A percentile compares a stretch with the other conserved stretches of the same genome.
phyloP scores from a whole-genome alignment of 2,797 vertebrate species.

The Tympanoctomys barrerae region DNA sequence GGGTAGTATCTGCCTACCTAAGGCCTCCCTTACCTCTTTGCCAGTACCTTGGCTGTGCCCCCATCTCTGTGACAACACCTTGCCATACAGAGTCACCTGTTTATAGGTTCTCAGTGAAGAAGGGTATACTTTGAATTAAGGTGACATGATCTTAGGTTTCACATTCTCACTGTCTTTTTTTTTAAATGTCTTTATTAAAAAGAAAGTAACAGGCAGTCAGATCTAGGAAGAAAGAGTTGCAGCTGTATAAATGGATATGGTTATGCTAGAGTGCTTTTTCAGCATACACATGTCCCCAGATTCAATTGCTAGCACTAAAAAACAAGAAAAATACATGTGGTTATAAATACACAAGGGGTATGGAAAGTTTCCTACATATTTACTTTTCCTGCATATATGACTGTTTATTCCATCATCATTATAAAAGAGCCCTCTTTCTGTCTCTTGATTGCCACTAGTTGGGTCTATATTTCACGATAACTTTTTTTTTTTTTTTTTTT shows the following conservation, averaged over 20 bases:
- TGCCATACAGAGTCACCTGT: neutral
- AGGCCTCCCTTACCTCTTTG: neutral
- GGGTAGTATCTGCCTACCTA: too few relatives aligned
- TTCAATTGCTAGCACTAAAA: neutral
- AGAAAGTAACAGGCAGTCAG: neutral
- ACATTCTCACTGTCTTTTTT: neutral
- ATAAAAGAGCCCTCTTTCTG: neutral
- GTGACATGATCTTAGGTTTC: neutral
- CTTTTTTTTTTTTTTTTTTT: constrained; percentile 7
- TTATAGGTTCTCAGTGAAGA: neutral
- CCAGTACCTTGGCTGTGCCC: neutral
- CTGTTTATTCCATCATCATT: neutral
- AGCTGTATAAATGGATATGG: neutral
- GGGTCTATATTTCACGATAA: neutral
- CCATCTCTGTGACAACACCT: neutral
- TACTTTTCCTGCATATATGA: neutral
- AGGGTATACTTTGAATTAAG: neutral
- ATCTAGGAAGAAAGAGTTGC: neutral
- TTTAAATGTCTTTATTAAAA: neutral
- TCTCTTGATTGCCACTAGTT: neutral
- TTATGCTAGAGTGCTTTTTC: neutral
- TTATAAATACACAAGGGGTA: neutral
- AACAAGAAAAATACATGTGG: neutral
- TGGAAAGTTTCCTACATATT: neutral
- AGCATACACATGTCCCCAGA: fast-evolving